phyloP scores from a whole-genome alignment of 2,113 vertebrate genomes.

The Caranx ignobilis region DNA sequence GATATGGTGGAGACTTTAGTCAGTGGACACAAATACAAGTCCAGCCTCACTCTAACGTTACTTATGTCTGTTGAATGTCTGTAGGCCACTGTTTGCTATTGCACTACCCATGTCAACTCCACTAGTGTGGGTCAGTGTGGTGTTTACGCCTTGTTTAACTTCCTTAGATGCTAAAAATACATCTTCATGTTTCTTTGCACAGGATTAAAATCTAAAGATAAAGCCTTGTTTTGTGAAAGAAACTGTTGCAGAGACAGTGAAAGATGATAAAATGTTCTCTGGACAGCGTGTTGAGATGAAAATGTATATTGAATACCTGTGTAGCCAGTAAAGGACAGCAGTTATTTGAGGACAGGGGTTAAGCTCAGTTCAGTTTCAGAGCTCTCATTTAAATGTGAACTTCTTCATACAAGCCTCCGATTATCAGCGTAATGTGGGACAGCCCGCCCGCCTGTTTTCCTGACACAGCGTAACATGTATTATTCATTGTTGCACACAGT shows the following conservation, averaged over 20 bases:
- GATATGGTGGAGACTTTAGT: not conserved
- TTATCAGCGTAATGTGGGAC: slow-evolving; percentile 13
- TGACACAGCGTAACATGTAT: slow-evolving; percentile 11
- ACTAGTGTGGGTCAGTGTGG: not conserved
- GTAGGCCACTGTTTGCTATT: too few relatives aligned
- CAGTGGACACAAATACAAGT: not conserved
- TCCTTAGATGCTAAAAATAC: too few relatives aligned
- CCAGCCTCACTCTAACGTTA: not conserved
- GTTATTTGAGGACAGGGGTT: not conserved
- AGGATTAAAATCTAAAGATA: too few relatives aligned
- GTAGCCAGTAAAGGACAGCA: not conserved
- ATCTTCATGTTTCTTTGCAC: too few relatives aligned
- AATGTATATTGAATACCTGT: not conserved
- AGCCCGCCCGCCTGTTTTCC: slow-evolving; percentile 34
- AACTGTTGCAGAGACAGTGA: not conserved
- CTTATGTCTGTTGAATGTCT: not conserved
- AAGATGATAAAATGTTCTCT: too few relatives aligned
- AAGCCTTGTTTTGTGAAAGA: not conserved
- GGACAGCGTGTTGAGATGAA: not conserved
- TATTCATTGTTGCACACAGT: slow-evolving; percentile 30
- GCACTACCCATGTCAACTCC: too few relatives aligned
- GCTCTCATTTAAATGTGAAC: not conserved
- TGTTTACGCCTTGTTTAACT: too few relatives aligned
- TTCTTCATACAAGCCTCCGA: not conserved
- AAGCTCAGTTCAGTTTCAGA: not conserved